Base-by-base conservation (phyloP, 1,140 invertebrate species). In the Spodoptera frugiperda region DNA sequence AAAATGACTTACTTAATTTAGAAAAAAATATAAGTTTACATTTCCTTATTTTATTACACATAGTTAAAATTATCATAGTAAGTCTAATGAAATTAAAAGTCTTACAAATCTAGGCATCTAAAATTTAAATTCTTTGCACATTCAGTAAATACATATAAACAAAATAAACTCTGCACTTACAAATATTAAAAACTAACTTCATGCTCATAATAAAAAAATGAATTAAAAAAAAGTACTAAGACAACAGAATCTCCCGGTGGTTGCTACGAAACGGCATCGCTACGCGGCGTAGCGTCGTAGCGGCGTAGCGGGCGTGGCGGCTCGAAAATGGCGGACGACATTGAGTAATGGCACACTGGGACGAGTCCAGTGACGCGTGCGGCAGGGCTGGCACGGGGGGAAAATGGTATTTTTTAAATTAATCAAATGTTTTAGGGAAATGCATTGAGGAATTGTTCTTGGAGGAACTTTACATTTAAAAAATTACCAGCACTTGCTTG, bases 351-450 rank as follows among this genome's bases (percentile, higher is more conserved):
- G 91, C 89, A 84, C 84, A 78, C 83, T 79, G 89, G 89, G 91
- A 93, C 90, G 92, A 87, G 91, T 90, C 91, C 92, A 90, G 88
- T 92, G 90, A 92, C 92, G 92, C 92, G 91, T 91, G 85, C 86
- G 78, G 46, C 85, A 93, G 91, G 92, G 92, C 75, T 93, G 89
- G 8, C 87, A 72, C 59, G 1, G 5, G 0, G 0, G 19, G n/a
- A 51, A 51, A 10, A 30, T 21, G 12, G 15, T 51, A 46, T 19
- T 33, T 33, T 63, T 65, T 10, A 49, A 67, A 51, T 48, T 30
- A 67, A 33, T 59, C 17, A 9, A 53, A 53, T 53, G 49, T 17
- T n/a, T 17, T 17, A 17, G n/a, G n/a, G 17, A 53, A 53, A 49
- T 49, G 11, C 0, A 25, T 25, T 0, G 25, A 25, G 25, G 25